Conservation (phyloP, 2,888 invertebrate species). For the Pristionchus maxplancki region DNA sequence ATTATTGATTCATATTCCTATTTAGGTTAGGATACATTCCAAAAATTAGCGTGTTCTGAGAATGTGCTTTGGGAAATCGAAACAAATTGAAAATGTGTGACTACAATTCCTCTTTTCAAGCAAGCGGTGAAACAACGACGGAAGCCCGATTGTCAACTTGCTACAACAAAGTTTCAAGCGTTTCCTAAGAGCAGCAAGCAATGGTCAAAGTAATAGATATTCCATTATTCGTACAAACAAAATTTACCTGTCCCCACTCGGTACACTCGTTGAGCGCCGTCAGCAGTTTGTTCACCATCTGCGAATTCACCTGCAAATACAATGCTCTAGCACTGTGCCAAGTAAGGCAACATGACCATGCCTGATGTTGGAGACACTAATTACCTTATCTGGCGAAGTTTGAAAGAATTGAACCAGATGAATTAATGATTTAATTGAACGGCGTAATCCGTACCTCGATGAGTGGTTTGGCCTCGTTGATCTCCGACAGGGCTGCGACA, state of each 20-base stretch:
- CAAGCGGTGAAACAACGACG: not conserved
- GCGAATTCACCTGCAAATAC: conserved; percentile 88
- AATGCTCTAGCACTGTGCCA: too few species aligned
- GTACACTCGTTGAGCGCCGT: conserved; percentile 99
- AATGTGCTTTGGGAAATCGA: too few species aligned
- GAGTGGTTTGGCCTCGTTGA: conserved; percentile 94
- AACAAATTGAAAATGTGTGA: too few species aligned
- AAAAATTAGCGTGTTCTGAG: too few species aligned
- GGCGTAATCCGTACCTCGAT: conserved; percentile 87
- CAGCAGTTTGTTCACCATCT: conserved; percentile 96
- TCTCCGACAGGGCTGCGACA: conserved; percentile 97
- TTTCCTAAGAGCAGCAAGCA: too few species aligned
- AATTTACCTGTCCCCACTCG: conserved; percentile 82
- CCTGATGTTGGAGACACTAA: too few species aligned
- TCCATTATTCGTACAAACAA: not conserved
- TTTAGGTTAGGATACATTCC: too few species aligned
- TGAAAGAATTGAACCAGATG: too few species aligned
- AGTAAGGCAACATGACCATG: not conserved
- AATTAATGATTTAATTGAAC: too few species aligned
- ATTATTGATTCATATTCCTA: not conserved
- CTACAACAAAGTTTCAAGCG: not conserved
- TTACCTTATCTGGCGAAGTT: too few species aligned
- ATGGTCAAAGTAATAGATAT: too few species aligned
- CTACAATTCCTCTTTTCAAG: too few species aligned
- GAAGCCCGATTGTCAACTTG: not conserved